A percentile compares a stretch with the other conserved stretches of the same genome.
phyloP scores from a whole-genome alignment of 2,797 vertebrate genomes.

The Novumbra hubbsi region DNA sequence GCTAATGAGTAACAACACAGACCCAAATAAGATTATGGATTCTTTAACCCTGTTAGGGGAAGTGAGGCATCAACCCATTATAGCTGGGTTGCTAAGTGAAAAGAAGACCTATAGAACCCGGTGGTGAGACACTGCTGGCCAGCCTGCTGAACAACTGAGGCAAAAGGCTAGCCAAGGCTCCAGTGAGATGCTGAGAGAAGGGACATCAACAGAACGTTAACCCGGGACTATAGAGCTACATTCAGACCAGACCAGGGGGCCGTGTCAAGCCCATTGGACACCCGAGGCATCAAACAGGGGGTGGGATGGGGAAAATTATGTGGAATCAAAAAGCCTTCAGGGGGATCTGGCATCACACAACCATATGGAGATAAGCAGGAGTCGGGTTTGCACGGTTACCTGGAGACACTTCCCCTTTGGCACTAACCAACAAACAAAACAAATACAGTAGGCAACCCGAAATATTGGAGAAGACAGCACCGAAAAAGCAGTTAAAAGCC shows the following conservation, averaged over 20 bases:
- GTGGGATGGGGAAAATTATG: neutral
- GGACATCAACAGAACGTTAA: conserved; percentile 50
- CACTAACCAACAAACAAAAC: neutral
- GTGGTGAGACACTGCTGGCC: conserved; percentile 17
- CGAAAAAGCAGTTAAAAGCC: too few species aligned
- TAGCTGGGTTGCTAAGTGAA: neutral
- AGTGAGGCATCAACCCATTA: neutral
- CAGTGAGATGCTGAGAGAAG: conserved; percentile 52
- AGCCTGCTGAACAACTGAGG: conserved; percentile 60
- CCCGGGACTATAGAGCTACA: conserved; percentile 54
- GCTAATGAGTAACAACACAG: neutral
- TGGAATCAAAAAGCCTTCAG: neutral
- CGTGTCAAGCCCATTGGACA: conserved; percentile 37
- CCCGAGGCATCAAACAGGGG: neutral
- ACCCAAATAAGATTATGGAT: neutral
- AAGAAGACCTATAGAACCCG: conserved; percentile 1
- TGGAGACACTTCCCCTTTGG: neutral
- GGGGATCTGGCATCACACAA: conserved; percentile 17
- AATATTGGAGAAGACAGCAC: neutral
- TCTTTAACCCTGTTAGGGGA: neutral
- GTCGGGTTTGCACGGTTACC: neutral
- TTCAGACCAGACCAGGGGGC: conserved; percentile 51
- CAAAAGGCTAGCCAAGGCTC: conserved; percentile 53
- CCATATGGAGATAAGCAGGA: conserved; percentile 11
- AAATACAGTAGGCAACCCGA: neutral